Base-by-base conservation (phyloP, 2,797 vertebrate genomes). In the Macropus fuliginosus region DNA sequence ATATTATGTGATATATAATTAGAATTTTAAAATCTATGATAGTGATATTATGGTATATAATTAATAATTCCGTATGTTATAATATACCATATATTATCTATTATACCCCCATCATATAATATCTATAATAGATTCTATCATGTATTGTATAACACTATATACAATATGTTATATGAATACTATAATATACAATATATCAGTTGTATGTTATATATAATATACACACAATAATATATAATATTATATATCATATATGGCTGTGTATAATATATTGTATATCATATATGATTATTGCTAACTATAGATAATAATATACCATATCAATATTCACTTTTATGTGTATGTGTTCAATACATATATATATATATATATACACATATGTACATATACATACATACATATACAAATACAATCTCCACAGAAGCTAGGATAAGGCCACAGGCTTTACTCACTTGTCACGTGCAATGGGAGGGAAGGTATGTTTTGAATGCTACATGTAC, bases 401-500 rank as follows among this genome's bases (percentile, higher is more conserved):
- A 46, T 21, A 24, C 3, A 6, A 3, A 6, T 10, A 46, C 10
- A 74, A 74, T 40, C 16, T 40, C n/a, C n/a, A 81, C 21, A 81
- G 21, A 46, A 46, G 3, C 2, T 81, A 81, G 21, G 34, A 40
- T 21, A 81, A 81, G 9, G 11, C 2, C 40, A 27, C 40, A 11
- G 40, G 18, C 74, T 31, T 81, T 46, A 81, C 9, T 46, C 46
- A 81, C 40, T 81, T 46, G 21, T 9, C 40, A 0, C 0, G 1
- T 34, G 40, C 1, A 5, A 0, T 56, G 16, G 16, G 56, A 34
- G 21, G 5, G 31, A 0, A 9, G 5, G 27, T 13, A 24, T 5
- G 31, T 5, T 3, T 74, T 40, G 1, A 81, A 66, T 16, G n/a
- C 90, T 31, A 55, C 4, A 0, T 34, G 14, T 40, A 18, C 2